A percentile compares a stretch with the other conserved stretches of the same genome.
phyloP scores from a whole-genome alignment of 2,113 vertebrate species.

The Calypte anna region DNA sequence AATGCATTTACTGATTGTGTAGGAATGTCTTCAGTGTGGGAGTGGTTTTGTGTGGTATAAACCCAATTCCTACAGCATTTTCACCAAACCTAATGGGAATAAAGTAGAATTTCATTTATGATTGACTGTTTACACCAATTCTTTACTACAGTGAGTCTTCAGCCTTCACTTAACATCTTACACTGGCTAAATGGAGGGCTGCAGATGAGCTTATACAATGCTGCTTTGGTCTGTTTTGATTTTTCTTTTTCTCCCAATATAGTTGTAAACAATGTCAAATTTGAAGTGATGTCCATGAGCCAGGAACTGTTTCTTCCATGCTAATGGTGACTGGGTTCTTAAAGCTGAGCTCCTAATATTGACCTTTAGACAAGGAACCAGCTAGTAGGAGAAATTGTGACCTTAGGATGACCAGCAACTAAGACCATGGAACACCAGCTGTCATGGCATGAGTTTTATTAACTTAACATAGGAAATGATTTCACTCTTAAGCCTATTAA shows the following conservation, averaged over 20 bases:
- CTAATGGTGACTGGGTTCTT: not conserved
- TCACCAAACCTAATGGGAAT: not conserved
- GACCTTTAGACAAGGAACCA: not conserved
- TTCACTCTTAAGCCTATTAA: conserved; percentile 31
- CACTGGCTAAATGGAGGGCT: not conserved
- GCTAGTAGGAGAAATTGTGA: not conserved
- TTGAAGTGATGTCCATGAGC: not conserved
- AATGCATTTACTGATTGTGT: not conserved
- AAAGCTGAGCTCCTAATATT: not conserved
- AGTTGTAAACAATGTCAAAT: not conserved
- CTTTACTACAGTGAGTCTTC: not conserved
- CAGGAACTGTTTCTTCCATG: not conserved
- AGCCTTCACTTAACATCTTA: not conserved
- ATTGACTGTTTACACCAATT: not conserved
- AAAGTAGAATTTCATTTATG: not conserved
- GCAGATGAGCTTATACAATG: not conserved
- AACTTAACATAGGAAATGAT: conserved; percentile 41
- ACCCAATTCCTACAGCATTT: not conserved
- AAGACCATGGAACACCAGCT: not conserved
- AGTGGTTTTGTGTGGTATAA: not conserved
- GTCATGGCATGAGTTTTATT: conserved; percentile 18
- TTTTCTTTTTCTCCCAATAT: no score
- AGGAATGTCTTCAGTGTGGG: not conserved
- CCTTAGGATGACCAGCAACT: not conserved
- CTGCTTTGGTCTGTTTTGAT: not conserved